Evolutionary conservation across 2,113 vertebrate genomes (phyloP).

Genomic region (Arothron firmamentum): DNA sequence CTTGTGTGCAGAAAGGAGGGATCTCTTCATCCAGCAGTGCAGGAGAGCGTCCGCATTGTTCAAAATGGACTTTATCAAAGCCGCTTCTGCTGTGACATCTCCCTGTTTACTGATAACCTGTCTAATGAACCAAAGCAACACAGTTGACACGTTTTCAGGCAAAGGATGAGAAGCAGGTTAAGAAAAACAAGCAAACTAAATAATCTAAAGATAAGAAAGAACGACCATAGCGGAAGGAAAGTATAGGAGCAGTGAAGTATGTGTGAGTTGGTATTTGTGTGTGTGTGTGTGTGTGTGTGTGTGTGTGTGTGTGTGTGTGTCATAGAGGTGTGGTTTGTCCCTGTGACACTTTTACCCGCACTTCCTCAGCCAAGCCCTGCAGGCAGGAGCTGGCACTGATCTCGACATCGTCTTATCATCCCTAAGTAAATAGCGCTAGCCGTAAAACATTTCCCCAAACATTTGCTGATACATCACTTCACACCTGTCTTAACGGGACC

Average conservation of each 20-base stretch:
- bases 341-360: not conserved
- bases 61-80: no score
- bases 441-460: slow-evolving; percentile 45
- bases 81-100: no score
- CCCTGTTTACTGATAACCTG: no score
- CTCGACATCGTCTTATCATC: slow-evolving; percentile 42
- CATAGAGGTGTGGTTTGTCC: slow-evolving; percentile 4
- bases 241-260: no score
- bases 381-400: slow-evolving; percentile 18
- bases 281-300: no score
- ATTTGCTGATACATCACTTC: slow-evolving; percentile 45
- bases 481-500: slow-evolving; percentile 39
- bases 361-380: slow-evolving; percentile 13
- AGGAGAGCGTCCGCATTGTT: slow-evolving; percentile 8
- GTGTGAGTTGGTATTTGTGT: no score
- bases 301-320: no score
- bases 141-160: not conserved
- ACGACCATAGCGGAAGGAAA: no score
- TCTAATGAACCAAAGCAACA: no score
- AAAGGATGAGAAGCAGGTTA: not conserved
- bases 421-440: slow-evolving; percentile 41
- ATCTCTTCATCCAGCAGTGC: slow-evolving; percentile 35
- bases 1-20: slow-evolving; percentile 34
- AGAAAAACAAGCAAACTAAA: not conserved
- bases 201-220: not conserved